These are phyloP conservation scores for Vanacampus margaritifer DNA, from an alignment of 2,113 vertebrate genomes.

Conservation along the genomic window DNA sequence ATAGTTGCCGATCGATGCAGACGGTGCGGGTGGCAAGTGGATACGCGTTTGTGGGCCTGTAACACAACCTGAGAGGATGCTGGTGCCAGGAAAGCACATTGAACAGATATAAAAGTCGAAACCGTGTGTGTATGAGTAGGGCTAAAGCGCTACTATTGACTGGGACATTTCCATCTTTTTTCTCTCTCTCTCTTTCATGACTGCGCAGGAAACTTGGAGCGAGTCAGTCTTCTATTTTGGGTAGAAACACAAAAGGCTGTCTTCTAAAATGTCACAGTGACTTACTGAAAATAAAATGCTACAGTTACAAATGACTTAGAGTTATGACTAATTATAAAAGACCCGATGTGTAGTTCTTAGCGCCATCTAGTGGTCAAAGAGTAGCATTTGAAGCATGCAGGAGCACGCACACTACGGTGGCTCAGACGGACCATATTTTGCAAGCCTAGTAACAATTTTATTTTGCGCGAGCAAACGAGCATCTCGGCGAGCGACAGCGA, in stretches of 20 bases:
- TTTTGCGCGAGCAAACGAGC: too few species aligned
- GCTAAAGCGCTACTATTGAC: conserved; percentile 1
- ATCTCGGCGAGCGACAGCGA: too few species aligned
- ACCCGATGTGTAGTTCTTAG: too few species aligned
- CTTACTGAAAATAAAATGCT: not conserved
- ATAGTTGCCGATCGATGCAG: conserved; percentile 61
- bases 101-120: not conserved
- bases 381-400: too few species aligned
- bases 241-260: not conserved
- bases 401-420: too few species aligned
- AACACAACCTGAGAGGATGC: not conserved
- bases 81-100: not conserved
- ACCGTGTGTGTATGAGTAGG: not conserved
- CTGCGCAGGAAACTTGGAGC: not conserved
- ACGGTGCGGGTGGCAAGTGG: conserved; percentile 10
- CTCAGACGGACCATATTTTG: too few species aligned
- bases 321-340: not conserved
- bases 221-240: not conserved
- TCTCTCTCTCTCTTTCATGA: conserved; percentile 1
- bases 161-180: conserved; percentile 5
- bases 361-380: too few species aligned
- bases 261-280: conserved; percentile 1
- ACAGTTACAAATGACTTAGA: not conserved
- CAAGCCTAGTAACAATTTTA: too few species aligned
- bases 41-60: not conserved